phyloP scores from a whole-genome alignment of 2,888 invertebrate species.

The Lissonota sp. region DNA sequence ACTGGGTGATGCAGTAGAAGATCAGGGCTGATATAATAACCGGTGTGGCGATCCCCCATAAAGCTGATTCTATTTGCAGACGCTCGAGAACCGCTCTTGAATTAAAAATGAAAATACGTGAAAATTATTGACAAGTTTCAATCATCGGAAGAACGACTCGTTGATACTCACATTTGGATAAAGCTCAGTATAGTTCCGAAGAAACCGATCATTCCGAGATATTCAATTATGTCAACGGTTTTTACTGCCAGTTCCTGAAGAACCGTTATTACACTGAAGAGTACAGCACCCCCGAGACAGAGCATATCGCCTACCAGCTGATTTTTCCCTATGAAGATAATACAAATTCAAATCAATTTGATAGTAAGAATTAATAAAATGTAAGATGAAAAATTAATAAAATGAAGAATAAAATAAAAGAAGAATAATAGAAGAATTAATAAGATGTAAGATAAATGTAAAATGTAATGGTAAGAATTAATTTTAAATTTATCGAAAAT shows the following conservation, averaged over 20 bases:
- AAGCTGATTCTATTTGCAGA: constrained; percentile 86
- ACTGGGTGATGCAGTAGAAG: constrained; percentile 89
- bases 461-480: no score
- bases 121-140: not conserved
- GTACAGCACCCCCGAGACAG: constrained; percentile 90
- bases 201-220: constrained; percentile 92
- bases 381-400: not conserved
- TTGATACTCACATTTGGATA: constrained; percentile 89
- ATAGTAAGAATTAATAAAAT: not conserved
- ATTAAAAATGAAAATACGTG: constrained; percentile 43
- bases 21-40: constrained; percentile 86
- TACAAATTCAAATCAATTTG: not conserved
- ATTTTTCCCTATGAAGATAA: constrained; percentile 87
- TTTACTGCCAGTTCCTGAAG: constrained; percentile 93
- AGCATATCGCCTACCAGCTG: constrained; percentile 93
- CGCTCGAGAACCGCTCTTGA: constrained; percentile 88
- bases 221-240: constrained; percentile 91
- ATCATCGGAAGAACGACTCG: not conserved
- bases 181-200: constrained; percentile 92
- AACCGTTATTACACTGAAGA: constrained; percentile 92
- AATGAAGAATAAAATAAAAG: not conserved
- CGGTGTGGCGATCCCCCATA: constrained; percentile 86
- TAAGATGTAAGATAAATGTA: no score
- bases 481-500: not conserved
- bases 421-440: not conserved